phyloP scores from a whole-genome alignment of 2,113 vertebrate species.

The Nycticorax nycticorax region DNA sequence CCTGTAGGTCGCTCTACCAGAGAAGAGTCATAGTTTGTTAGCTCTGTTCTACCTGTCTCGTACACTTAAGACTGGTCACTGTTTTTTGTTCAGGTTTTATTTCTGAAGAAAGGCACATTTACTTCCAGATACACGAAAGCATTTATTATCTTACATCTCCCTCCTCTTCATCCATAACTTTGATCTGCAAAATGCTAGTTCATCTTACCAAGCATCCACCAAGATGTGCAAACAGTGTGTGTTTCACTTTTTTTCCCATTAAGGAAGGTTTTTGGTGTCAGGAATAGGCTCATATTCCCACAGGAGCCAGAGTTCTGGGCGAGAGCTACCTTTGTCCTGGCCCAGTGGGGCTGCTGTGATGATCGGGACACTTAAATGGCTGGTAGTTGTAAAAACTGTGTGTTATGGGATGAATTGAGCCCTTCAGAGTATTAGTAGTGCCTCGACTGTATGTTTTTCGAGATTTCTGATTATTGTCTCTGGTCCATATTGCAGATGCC shows the following conservation, averaged over 20 bases:
- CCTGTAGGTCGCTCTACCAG: background rate
- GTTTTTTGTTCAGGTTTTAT: background rate
- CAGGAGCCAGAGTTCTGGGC: background rate
- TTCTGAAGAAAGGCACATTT: background rate
- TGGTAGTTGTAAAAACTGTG: background rate
- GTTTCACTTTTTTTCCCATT: background rate
- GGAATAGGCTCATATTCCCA: background rate
- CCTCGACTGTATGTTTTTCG: background rate
- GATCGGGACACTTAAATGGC: background rate
- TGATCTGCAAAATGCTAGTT: background rate
- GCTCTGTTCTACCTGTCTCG: background rate
- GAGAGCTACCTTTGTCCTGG: background rate
- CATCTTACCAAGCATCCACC: background rate
- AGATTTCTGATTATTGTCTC: background rate
- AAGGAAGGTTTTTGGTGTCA: background rate
- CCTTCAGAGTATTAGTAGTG: background rate
- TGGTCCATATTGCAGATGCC: background rate
- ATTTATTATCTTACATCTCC: background rate
- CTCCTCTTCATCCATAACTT: background rate
- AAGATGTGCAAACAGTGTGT: background rate
- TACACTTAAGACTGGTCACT: background rate
- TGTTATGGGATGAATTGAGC: background rate
- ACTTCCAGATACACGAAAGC: background rate
- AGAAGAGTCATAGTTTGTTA: background rate
- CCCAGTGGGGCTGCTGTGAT: background rate